phyloP scores from a whole-genome alignment of 2,113 vertebrate species.

The Garra rufa region DNA sequence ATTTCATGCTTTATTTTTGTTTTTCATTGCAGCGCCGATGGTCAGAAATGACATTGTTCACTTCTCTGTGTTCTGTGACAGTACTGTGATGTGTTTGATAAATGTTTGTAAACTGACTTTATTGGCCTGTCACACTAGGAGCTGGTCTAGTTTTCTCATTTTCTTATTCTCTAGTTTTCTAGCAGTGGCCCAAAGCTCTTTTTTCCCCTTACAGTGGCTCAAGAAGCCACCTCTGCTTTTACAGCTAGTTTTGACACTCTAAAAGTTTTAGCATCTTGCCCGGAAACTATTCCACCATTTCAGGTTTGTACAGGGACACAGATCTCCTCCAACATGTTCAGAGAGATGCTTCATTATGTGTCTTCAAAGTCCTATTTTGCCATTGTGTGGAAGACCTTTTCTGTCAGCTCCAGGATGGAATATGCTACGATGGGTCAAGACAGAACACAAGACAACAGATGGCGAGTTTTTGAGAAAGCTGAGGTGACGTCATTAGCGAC shows the following conservation, averaged over 20 bases:
- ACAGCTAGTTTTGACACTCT: conserved; percentile 3
- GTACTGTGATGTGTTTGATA: conserved; percentile 2
- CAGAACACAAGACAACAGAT: conserved; percentile 41
- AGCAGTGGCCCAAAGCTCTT: neutral
- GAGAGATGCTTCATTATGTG: conserved; percentile 26
- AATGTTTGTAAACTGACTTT: conserved; percentile 21
- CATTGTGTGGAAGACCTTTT: conserved; percentile 20
- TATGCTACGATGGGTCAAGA: conserved; percentile 16
- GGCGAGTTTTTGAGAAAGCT: conserved; percentile 60
- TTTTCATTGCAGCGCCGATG: neutral
- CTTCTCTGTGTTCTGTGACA: neutral
- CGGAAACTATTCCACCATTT: neutral
- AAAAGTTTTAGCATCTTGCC: conserved; percentile 10
- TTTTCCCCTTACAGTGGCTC: neutral
- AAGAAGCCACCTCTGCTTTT: neutral
- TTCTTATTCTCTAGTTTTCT: neutral
- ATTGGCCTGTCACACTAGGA: neutral
- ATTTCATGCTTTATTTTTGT: neutral
- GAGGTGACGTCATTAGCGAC: conserved; percentile 66
- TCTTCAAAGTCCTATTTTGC: conserved; percentile 39
- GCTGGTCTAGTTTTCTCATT: neutral
- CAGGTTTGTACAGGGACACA: neutral
- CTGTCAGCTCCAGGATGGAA: conserved; percentile 23
- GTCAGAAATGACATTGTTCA: neutral
- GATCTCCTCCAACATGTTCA: conserved; percentile 9